Conservation (phyloP, 2,797 vertebrate species). For the Eleutherodactylus coqui region DNA sequence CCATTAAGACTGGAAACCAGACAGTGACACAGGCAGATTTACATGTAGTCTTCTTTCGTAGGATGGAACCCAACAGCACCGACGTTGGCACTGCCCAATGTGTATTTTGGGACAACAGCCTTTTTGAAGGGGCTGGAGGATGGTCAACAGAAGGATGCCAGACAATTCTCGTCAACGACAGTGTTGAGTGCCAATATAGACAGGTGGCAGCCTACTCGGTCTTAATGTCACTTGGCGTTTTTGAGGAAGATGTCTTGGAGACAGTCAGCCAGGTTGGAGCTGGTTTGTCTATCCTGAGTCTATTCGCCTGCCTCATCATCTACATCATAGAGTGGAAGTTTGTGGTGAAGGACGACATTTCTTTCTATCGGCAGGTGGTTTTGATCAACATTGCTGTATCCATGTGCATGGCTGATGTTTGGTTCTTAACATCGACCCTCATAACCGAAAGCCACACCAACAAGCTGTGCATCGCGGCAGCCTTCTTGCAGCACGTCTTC, state of each 20-base stretch:
- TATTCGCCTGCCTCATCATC: conserved; percentile 79
- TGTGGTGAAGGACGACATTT: conserved; percentile 74
- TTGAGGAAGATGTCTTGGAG: conserved; percentile 18
- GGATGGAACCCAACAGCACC: background rate
- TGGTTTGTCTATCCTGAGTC: conserved; percentile 76
- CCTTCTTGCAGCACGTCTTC: conserved; percentile 84
- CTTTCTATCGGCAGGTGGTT: conserved; percentile 78
- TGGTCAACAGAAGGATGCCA: conserved; percentile 80
- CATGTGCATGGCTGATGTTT: conserved; percentile 79
- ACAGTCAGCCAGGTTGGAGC: conserved; percentile 76
- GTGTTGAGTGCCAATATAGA: conserved; percentile 72
- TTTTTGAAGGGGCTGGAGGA: conserved; percentile 71
- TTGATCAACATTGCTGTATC: conserved; percentile 80
- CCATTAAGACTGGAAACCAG: conserved; percentile 59
- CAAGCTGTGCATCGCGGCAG: conserved; percentile 71
- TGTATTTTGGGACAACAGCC: conserved; percentile 84
- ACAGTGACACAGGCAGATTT: conserved; percentile 58
- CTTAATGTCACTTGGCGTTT: conserved; percentile 76
- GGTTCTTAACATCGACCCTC: conserved; percentile 76
- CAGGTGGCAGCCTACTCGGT: conserved; percentile 85
- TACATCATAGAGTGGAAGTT: conserved; percentile 79
- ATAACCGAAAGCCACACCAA: conserved; percentile 61
- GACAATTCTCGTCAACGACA: background rate
- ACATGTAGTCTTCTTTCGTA: conserved; percentile 58
- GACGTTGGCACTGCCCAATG: conserved; percentile 70